Evolutionary conservation across 2,797 vertebrate species (phyloP), one percentile per base, ranked within the genome.

Genomic region (Gymnothorax javanicus): DNA sequence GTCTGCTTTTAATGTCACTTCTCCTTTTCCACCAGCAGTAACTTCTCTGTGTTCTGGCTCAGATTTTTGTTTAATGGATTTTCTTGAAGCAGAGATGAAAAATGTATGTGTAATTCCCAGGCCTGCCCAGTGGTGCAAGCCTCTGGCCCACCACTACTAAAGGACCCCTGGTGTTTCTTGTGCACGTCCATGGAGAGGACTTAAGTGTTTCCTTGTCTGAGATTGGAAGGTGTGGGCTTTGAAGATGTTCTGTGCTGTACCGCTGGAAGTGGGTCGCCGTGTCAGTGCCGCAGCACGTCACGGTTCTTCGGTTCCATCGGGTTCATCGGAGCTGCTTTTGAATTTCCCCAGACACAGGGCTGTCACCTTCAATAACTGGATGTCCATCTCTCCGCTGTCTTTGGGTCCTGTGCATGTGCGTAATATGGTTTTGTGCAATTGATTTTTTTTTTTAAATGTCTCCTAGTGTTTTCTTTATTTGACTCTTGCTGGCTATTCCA

Each of bases 41-140:
- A 52, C 59, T 62, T 84, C 43, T 67, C 60, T 84, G 52, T 67
- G 56, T 59, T 83, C 57, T 43, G 6, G 59, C 3, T 84, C 43
- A 17, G 43, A 67, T 84, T 84, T 84, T n/a, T 25, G 54, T 81
- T 84, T 87, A 87, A 89, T 84, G 84, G 86, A 54, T 79, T 27
- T 77, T 58, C n/a, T 57, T 79, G 33, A 81, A 56, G 54, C 79
- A 17, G 69, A 23, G 50, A 88, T 88, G 71, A 81, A 88, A 88
- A 84, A 87, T 88, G 88, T 86, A 90, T 84, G 62, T 60, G 15
- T 54, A 33, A 67, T 64, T 84, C 71, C 25, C 54, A 54, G 84
- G 79, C 83, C 60, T 77, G 13, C 15, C 25, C 58, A 23, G 58
- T 62, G 50, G 3, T 50, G 56, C 52, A 69, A 25, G 73, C 67